Evolutionary conservation across 2,113 vertebrate genomes (phyloP), one percentile per base, ranked within the genome.

Genomic region (Ailurus styani): DNA sequence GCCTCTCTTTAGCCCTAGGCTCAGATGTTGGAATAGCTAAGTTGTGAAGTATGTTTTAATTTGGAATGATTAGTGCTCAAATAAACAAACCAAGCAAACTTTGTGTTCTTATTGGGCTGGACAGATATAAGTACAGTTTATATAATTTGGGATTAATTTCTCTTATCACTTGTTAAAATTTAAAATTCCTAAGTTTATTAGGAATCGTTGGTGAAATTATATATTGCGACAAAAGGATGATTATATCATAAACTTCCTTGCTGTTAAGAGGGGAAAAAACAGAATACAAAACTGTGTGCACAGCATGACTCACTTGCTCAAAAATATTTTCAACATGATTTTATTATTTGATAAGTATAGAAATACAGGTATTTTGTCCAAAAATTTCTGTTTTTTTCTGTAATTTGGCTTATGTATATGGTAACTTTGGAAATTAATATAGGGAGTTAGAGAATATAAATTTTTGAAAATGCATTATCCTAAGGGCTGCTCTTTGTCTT

Each of bases 81-180:
- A 90, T 47, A 95, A 82, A 54, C 62, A 93, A 90, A 68, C 45
- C 57, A 81, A 87, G 52, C 14, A 81, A 79, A 89, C 7, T 70
- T 55, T 95, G 27, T 89, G 11, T 96, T 93, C 45, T 94, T 90
- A 90, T 20, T 93, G 85, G 21, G 62, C 62, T 45, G 5, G 3
- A 55, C 18, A 93, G 70, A 86, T 89, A 81, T 12, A 57, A 91
- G 18, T 96, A 17, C 20, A 95, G 1, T 82, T 81, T 87, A 45
- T 90, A 50, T 93, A 79, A 95, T 0, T 64, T 77, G 66, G 70
- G 55, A 25, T 78, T 95, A 60, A 55, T 91, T 93, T 91, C 64
- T 94, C n/a, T 75, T 91, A 29, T 21, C 40, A 40, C 4, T 83
- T 96, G 50, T 96, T 96, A 92, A 93, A 89, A 81, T 50, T 93